Base-by-base conservation (phyloP, 2,113 vertebrate species). In the Peromyscus polionotus region DNA sequence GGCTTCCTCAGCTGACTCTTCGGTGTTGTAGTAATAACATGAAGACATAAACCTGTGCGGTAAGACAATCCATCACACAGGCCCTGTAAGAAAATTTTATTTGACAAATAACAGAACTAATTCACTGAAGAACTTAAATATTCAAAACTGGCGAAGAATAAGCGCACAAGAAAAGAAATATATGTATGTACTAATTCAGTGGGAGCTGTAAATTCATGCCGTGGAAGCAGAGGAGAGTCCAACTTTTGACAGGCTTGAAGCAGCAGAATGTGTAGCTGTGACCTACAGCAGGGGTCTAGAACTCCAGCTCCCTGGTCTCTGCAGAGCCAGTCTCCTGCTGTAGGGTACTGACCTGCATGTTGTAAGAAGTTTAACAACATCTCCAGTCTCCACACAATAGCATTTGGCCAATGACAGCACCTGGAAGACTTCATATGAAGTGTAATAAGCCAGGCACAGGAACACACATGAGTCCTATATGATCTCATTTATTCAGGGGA, bases 81-180 rank as follows among this genome's bases (percentile, higher is more conserved):
- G 16, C 0, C 88, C 19, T 72, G 1, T 70, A 92, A 77, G 73
- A 57, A 91, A 77, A 91, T 39, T 31, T 1, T 42, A 75, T 67
- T 80, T 96, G 17, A 3, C 65, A 91, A 90, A 57, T 48, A 91
- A 33, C 10, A 90, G 48, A 97, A 96, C 63, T 87, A 54, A 16
- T 5, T 3, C 1, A 95, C 28, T 2, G 77, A 77, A 81, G 4
- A 31, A 68, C 28, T 81, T 91, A 39, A 94, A 88, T 3, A 86
- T 59, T 94, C 83, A 51, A 88, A 33, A 92, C 22, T 63, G n/a
- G 81, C 12, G 59, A 33, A 80, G 31, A 51, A 10, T 26, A 94
- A 65, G 5, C 77, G 24, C 70, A 90, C 81, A 93, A n/a, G 31
- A 54, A 83, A 67, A 22, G 13, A 51, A 33, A 31, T 31, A 77